Base-by-base conservation (phyloP, 2,888 invertebrate genomes). In the Idaea straminata region DNA sequence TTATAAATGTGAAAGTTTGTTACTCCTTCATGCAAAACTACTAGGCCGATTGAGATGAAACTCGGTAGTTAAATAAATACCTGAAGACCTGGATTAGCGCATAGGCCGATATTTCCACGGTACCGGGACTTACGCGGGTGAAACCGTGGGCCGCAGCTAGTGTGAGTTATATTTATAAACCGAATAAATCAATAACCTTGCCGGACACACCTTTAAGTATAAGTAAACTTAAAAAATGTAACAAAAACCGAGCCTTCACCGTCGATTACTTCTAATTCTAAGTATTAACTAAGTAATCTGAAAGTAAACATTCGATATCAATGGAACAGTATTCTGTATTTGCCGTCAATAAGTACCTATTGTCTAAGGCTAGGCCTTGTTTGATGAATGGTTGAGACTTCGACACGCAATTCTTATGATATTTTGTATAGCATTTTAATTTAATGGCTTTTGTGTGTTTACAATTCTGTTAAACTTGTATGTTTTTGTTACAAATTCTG, bases 111-210 rank as follows among this genome's bases (percentile, higher is more conserved):
- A n/a, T n/a, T n/a, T n/a, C n/a, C n/a, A n/a, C n/a, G n/a, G n/a
- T n/a, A n/a, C n/a, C n/a, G n/a, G n/a, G n/a, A n/a, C n/a, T n/a
- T n/a, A n/a, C n/a, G n/a, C n/a, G n/a, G n/a, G n/a, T n/a, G n/a
- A n/a, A n/a, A n/a, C n/a, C n/a, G n/a, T n/a, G n/a, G n/a, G n/a
- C n/a, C n/a, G n/a, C n/a, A n/a, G n/a, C n/a, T n/a, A n/a, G n/a
- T n/a, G n/a, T n/a, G n/a, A 6, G 38, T 10, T 10, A 38, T 74
- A 76, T 72, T 73, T 75, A 76, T 75, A 75, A 78, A 74, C 67
- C 79, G 77, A 74, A 36, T 83, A 61, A 86, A 86, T 82, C 73
- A 68, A 16, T 77, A 82, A 80, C 86, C 87, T 86, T 84, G 85
- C 75, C 72, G 62, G 77, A 73, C 71, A 80, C 83, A 81, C 70